Base-by-base conservation (phyloP, 2,797 vertebrate species). In the Furcifer pardalis region DNA sequence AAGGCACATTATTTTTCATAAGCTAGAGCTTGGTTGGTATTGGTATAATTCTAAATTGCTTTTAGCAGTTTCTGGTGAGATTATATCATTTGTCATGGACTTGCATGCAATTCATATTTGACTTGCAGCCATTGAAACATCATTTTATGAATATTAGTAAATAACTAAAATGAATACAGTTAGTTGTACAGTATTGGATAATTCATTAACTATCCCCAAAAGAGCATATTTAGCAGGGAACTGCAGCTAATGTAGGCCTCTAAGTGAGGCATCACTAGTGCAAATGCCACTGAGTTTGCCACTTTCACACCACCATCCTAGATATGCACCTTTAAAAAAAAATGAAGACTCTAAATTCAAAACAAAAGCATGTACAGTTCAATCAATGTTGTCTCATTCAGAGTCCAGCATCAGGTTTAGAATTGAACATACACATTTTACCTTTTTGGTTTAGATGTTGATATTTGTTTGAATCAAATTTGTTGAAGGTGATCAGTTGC, bases 401-500 rank as follows among this genome's bases (percentile, higher is more conserved):
- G 30, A 9, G 5, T 65, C 21, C 10, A 32, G n/a, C 35, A 37
- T 42, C 3, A 72, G 76, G 35, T 62, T 56, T 76, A 60, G 65
- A n/a, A 37, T 71, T 40, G 35, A 10, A 42, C 35, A 69, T 25
- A 3, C 32, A 82, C 13, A 13, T 80, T 32, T 83, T 7, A 12
- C 69, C 49, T 86, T 37, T 35, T 59, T 82, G 56, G 66, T 85
- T 44, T 46, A 27, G 12, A 0, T 0, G 1, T 65, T 32, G 35
- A 25, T 85, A 0, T 86, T 37, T 79, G 32, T 86, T 79, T 37
- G 40, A 77, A 84, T 46, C 49, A 37, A 2, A 27, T 49, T 44
- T 23, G 35, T 10, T 69, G 81, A 84, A 83, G 32, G 5, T 30
- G 80, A 78, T 81, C 84, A 71, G 74, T 72, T 62, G 65, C 12